Conservation (phyloP, 2,113 vertebrate species). For the Pipra filicauda region DNA sequence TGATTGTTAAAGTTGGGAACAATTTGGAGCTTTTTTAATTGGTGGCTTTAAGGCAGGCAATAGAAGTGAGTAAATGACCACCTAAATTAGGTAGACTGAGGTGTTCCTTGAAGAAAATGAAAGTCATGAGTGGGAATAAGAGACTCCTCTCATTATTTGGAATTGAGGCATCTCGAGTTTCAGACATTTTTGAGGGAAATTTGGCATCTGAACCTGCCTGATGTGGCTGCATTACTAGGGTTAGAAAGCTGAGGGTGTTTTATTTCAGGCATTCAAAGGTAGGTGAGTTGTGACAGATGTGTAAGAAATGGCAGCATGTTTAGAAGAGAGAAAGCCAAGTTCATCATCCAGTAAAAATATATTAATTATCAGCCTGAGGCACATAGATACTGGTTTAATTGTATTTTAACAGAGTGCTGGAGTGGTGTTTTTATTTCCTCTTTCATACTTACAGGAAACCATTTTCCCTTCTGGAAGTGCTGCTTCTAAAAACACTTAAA, state of each 20-base stretch:
- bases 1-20: background rate
- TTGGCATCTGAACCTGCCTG: background rate
- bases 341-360: background rate
- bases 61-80: background rate
- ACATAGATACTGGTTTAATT: background rate
- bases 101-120: background rate
- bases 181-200: background rate
- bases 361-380: background rate
- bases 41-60: background rate
- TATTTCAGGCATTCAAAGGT: background rate
- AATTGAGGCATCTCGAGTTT: background rate
- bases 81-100: background rate
- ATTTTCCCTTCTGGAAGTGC: slow-evolving; percentile 8
- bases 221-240: background rate
- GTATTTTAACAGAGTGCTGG: slow-evolving; percentile 12
- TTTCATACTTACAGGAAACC: background rate
- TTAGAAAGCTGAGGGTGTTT: background rate
- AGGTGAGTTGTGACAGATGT: background rate
- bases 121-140: background rate
- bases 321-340: background rate
- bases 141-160: background rate
- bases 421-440: background rate
- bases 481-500: slow-evolving; percentile 18
- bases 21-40: background rate
- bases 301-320: background rate